These are phyloP conservation scores for Slavum lentiscoides DNA, from an alignment of 2,888 invertebrate species.

Conservation along the genomic window DNA sequence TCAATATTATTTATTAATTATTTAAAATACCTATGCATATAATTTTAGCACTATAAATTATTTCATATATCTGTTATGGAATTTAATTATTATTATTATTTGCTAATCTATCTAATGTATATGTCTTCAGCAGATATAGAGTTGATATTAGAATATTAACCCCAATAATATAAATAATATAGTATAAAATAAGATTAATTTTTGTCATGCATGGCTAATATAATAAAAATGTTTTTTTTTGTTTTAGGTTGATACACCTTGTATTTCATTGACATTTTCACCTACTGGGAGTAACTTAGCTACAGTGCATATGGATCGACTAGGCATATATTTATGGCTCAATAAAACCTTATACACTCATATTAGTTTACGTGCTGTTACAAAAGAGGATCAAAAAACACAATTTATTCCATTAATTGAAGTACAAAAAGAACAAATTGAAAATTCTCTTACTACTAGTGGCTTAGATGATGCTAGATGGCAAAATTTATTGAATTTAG, in stretches of 20 bases:
- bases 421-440: constrained; percentile 56
- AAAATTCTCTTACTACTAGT: constrained; percentile 74
- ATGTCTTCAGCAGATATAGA: too few species aligned
- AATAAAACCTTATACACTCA: constrained; percentile 84
- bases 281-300: constrained; percentile 88
- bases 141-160: too few species aligned
- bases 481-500: constrained; percentile 86
- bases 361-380: constrained; percentile 76
- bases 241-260: constrained; percentile 73
- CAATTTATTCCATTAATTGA: constrained; percentile 37
- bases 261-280: constrained; percentile 84
- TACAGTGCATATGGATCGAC: constrained; percentile 82
- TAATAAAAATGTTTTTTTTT: constrained; percentile 54
- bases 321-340: constrained; percentile 93
- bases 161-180: too few species aligned
- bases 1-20: too few species aligned
- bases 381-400: constrained; percentile 58
- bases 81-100: too few species aligned
- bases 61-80: too few species aligned
- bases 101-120: too few species aligned
- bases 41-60: too few species aligned
- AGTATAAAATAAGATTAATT: too few species aligned
- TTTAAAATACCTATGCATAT: too few species aligned
- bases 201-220: not conserved
- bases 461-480: constrained; percentile 84